Base-by-base conservation (phyloP, 1,140 invertebrate species). In the Diabrotica virgifera region DNA sequence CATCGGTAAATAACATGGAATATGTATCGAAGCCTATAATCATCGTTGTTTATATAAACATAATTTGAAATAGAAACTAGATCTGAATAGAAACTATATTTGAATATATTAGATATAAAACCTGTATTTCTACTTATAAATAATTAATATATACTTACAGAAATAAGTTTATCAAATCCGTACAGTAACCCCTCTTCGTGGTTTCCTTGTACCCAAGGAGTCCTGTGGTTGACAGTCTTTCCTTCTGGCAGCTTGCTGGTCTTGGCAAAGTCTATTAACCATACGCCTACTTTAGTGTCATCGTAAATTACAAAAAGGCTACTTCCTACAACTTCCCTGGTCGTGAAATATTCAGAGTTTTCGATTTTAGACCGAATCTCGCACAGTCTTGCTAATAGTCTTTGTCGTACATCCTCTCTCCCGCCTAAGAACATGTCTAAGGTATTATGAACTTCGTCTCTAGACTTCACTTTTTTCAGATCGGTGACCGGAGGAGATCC, bases 211-310 rank as follows among this genome's bases (percentile, higher is more conserved):
- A 85, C 76, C 96, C 96, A 98, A 36, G 83, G 79, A 10, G 79
- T 81, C 54, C 92, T 83, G 77, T 98, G 96, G 59, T 87, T 87
- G 5, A 97, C 84, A 57, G 76, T 82, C 10, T 87, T 71, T 10
- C 86, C 87, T 36, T 87, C 82, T 0, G 94, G 91, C 36, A 97
- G 80, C 54, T 84, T 82, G 11, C 88, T 83, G 0, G 93, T 96
- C 76, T 98, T 98, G 11, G 93, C 95, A 82, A 98, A 98, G 77
- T 98, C 96, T 62, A 98, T 98, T 65, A 98, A 83, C 95, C 95
- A 98, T 5, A 91, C 91, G 58, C 93, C 92, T 5, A 93, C 90
- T 69, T 89, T 88, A 59, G 87, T 85, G 64, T 90, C 85, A 78
- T 98, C 95, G 76, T 96, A 95, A 38, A 98, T 92, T 73, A 98